A percentile compares a stretch with the other conserved stretches of the same genome.
These are phyloP conservation scores for Gastrophryne carolinensis DNA, from an alignment of 2,797 vertebrate genomes.

Conservation along the genomic window DNA sequence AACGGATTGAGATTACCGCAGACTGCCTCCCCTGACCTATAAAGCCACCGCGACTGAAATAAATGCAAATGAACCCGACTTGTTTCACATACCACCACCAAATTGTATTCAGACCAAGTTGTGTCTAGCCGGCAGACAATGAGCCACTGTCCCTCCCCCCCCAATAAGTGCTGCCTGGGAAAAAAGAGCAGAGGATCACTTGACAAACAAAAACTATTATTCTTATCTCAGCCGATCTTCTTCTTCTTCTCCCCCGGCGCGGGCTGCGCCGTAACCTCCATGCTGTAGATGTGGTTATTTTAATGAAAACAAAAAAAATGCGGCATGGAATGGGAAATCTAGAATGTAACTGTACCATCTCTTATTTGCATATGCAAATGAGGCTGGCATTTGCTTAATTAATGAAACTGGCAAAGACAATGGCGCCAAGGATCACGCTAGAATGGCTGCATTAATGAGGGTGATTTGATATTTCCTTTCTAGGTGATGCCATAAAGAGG, in stretches of 20 bases:
- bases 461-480: constrained; percentile 48
- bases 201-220: constrained; percentile 58
- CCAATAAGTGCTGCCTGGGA: constrained; percentile 72
- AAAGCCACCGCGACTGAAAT: constrained; percentile 93
- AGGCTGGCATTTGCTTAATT: constrained; percentile 50
- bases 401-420: constrained; percentile 49
- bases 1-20: constrained; percentile 79
- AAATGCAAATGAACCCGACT: constrained; percentile 95
- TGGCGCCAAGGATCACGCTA: constrained; percentile 37
- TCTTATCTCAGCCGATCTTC: constrained; percentile 33
- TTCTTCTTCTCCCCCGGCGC: constrained; percentile 42
- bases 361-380: constrained; percentile 48
- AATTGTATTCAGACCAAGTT: constrained; percentile 87
- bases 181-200: constrained; percentile 68
- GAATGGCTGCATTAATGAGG: constrained; percentile 44
- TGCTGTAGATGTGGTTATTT: background rate
- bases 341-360: constrained; percentile 4
- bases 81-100: constrained; percentile 89
- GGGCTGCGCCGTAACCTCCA: background rate
- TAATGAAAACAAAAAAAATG: too few species aligned
- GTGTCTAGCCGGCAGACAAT: constrained; percentile 79
- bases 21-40: constrained; percentile 91
- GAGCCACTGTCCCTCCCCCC: constrained; percentile 76
- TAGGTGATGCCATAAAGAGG: constrained; percentile 14
- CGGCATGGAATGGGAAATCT: background rate